Evolutionary conservation across 53 echinoderm and acorn worm genomes (phyloP).

Genomic region (Arbacia lixula): DNA sequence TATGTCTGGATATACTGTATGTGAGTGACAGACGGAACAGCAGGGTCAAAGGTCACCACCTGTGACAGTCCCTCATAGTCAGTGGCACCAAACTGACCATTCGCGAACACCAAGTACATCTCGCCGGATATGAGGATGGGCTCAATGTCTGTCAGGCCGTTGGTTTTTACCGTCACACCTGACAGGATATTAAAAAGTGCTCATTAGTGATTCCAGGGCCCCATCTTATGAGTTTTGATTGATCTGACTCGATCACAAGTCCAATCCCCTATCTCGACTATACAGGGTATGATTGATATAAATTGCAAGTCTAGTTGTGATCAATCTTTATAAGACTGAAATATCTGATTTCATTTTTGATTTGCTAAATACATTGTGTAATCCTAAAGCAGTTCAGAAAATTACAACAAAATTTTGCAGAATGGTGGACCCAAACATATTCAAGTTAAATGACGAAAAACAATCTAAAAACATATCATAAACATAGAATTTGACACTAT

Average conservation of each 20-base stretch:
- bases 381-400: no score
- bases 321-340: neutral
- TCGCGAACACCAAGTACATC: slow-evolving; percentile 67
- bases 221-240: neutral
- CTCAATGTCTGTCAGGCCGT: slow-evolving; percentile 62
- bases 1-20: slow-evolving; percentile 66
- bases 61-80: slow-evolving; percentile 43
- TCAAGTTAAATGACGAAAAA: no score
- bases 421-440: no score
- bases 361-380: no score
- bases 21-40: neutral
- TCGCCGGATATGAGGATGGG: slow-evolving; percentile 55
- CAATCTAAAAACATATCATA: no score
- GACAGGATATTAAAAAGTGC: neutral
- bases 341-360: no score
- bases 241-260: neutral
- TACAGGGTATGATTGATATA: no score
- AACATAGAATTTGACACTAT: no score
- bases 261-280: no score
- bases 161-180: slow-evolving; percentile 55
- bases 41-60: slow-evolving; percentile 71
- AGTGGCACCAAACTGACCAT: slow-evolving; percentile 47
- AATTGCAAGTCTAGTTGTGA: no score
- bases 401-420: no score
- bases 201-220: neutral